Percentiles rank a stretch among this genome's conserved stretches.
phyloP scores from a whole-genome alignment of 2,797 vertebrate species.

The Thamnophis elegans region DNA sequence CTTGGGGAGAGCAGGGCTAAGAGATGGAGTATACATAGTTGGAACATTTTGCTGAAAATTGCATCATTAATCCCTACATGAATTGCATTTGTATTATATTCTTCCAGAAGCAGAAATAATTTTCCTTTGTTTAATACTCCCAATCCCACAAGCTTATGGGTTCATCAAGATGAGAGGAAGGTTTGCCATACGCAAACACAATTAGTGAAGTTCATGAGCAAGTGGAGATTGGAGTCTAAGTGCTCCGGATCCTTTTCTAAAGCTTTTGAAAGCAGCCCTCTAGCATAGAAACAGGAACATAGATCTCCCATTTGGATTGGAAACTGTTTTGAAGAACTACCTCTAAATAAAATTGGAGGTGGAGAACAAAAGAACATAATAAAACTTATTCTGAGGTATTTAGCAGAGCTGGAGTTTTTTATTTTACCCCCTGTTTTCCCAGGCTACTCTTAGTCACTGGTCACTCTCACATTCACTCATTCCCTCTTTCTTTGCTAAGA shows the following conservation, averaged over 20 bases:
- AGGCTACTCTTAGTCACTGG: neutral
- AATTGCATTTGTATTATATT: neutral
- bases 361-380: neutral
- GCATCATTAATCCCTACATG: neutral
- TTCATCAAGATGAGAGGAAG: neutral
- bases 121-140: neutral
- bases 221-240: neutral
- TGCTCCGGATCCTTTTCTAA: neutral
- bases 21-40: neutral
- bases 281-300: neutral
- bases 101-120: neutral
- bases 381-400: neutral
- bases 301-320: neutral
- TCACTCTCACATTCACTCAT: neutral
- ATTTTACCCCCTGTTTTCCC: neutral
- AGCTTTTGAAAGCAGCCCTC: neutral
- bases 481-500: neutral
- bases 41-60: neutral
- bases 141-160: neutral
- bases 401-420: too few species aligned
- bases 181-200: neutral
- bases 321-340: neutral
- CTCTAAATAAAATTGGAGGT: neutral
- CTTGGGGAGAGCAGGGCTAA: neutral
- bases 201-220: neutral